Percentiles rank a stretch among this genome's conserved stretches.
Conservation (phyloP, 2,797 vertebrate genomes). For the Tolypeutes matacus region DNA sequence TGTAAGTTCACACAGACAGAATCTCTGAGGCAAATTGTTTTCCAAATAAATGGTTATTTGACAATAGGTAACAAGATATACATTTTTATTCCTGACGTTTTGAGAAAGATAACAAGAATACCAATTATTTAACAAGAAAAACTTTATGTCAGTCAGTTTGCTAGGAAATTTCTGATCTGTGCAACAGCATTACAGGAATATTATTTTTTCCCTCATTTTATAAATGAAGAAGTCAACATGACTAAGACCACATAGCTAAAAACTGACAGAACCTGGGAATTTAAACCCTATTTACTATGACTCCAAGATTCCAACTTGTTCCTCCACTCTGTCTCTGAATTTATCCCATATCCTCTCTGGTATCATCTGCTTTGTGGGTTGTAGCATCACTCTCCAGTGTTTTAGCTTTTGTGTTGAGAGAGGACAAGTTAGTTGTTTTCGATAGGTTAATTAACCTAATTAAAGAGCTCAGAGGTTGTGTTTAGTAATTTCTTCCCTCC, state of each 20-base stretch:
- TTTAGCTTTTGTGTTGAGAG: not conserved
- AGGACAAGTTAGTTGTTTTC: not conserved
- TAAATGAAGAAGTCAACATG: not conserved
- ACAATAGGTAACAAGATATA: conserved; percentile 17
- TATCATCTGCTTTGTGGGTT: not conserved
- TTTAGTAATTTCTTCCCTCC: not conserved
- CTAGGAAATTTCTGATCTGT: not conserved
- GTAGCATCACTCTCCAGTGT: not conserved
- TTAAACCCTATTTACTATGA: not conserved
- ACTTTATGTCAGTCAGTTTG: not conserved
- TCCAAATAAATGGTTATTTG: not conserved
- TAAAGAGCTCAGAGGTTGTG: not conserved
- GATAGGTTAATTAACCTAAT: not conserved
- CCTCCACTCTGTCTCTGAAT: not conserved
- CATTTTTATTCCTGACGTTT: conserved; percentile 20
- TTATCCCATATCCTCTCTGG: not conserved
- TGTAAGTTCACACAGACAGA: conserved; percentile 56
- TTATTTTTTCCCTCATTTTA: conserved; percentile 35
- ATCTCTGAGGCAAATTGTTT: not conserved
- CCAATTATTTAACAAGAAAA: not conserved
- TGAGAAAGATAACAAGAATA: conserved; percentile 15
- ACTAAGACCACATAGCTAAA: not conserved
- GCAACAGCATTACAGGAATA: not conserved
- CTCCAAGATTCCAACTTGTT: not conserved
- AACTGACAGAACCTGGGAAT: conserved; percentile 7